A percentile compares a stretch with the other conserved stretches of the same genome.
Conservation (phyloP, 2,113 vertebrate species). For the Capreolus pygargus region DNA sequence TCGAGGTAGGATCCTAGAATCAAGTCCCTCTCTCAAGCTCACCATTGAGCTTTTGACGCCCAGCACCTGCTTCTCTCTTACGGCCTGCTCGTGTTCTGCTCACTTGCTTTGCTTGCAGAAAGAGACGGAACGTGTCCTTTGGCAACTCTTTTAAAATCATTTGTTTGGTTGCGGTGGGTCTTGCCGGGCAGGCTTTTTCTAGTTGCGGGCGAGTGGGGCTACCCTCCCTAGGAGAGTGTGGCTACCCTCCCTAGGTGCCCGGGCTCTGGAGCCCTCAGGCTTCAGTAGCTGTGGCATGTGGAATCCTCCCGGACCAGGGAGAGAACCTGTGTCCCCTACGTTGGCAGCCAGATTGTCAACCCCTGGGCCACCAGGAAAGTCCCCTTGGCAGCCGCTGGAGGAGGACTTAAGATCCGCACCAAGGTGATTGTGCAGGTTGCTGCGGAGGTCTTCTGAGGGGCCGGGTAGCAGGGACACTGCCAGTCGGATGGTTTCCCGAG, state of each 20-base stretch:
- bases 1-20: slow-evolving; percentile 48
- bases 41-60: background rate
- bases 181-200: background rate
- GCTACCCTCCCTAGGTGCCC: background rate
- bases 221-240: background rate
- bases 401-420: background rate
- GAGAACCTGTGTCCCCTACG: accelerated
- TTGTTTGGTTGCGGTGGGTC: background rate
- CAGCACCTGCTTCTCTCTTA: background rate
- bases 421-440: background rate
- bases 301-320: background rate
- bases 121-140: background rate
- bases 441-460: background rate
- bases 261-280: background rate
- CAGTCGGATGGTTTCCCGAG: background rate
- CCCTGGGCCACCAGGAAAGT: background rate
- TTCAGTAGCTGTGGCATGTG: background rate
- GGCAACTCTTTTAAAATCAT: background rate
- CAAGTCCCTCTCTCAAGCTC: background rate
- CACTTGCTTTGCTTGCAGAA: background rate
- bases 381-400: background rate
- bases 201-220: background rate
- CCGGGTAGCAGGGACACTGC: background rate
- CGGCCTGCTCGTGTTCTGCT: background rate
- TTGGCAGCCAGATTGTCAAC: background rate